Evolutionary conservation across 2,888 invertebrate genomes (phyloP).

Genomic region (Habrosyne pyritoides): DNA sequence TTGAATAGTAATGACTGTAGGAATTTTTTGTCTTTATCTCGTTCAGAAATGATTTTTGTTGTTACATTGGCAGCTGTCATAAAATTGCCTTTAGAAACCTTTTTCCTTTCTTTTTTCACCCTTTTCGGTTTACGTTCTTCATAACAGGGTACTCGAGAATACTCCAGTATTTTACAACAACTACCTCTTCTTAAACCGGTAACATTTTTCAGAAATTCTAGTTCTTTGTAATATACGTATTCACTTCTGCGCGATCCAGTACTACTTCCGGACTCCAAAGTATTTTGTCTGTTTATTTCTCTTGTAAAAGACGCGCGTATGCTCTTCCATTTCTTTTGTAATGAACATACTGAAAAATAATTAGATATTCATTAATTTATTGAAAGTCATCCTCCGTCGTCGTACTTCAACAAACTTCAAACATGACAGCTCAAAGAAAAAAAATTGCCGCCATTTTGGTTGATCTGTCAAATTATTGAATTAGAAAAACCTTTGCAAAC

Average conservation of each 20-base stretch:
- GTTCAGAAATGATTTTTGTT: background rate
- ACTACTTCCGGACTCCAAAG: background rate
- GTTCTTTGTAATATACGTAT: background rate
- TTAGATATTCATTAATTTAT: background rate
- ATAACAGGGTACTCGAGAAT: background rate
- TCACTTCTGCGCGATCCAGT: background rate
- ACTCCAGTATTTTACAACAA: background rate
- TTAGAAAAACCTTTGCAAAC: no score
- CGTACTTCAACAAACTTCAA: no score
- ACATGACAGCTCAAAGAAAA: no score
- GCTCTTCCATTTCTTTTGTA: background rate
- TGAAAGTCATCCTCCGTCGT: no score
- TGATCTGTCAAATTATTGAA: no score
- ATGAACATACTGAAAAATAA: background rate
- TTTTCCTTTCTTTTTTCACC: background rate
- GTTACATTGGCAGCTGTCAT: background rate
- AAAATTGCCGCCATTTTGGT: no score
- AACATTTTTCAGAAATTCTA: background rate
- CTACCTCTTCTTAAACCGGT: background rate
- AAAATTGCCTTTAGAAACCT: background rate
- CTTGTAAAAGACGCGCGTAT: background rate
- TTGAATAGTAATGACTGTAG: background rate
- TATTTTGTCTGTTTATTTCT: background rate
- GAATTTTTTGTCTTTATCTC: background rate
- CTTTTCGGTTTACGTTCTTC: background rate